phyloP scores from a whole-genome alignment of 2,797 vertebrate genomes.

The Mionectes olivaceus region DNA sequence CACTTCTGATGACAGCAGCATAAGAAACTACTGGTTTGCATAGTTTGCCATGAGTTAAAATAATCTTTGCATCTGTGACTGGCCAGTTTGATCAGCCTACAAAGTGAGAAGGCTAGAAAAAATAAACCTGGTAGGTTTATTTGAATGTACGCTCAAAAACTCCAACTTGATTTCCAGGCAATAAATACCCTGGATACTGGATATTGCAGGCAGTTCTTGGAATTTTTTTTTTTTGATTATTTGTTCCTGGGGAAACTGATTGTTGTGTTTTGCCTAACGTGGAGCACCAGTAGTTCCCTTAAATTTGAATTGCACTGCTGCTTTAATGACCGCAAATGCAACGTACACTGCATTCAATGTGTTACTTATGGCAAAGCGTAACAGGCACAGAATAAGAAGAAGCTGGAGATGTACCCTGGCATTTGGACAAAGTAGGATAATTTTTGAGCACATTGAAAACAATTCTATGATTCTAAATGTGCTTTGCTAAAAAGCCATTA shows the following conservation, averaged over 20 bases:
- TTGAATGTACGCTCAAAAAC: not conserved
- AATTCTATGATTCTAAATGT: not conserved
- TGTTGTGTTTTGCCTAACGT: not conserved
- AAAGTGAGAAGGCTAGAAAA: not conserved
- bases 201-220: not conserved
- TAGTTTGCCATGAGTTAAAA: not conserved
- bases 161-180: not conserved
- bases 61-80: too few relatives aligned
- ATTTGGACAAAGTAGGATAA: not conserved
- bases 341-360: not conserved
- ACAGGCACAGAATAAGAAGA: not conserved
- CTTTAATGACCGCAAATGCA: not conserved
- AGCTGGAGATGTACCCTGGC: slow-evolving; percentile 19
- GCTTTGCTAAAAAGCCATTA: not conserved
- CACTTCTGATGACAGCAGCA: not conserved
- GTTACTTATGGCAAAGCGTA: not conserved
- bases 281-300: not conserved
- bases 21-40: not conserved
- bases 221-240: not conserved
- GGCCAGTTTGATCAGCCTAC: not conserved
- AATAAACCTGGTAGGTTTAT: not conserved
- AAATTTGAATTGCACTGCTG: not conserved
- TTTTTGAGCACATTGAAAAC: not conserved
- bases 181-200: not conserved
- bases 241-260: not conserved